Conservation (phyloP, 2,888 invertebrate species). For the Trachelus iudaicus region DNA sequence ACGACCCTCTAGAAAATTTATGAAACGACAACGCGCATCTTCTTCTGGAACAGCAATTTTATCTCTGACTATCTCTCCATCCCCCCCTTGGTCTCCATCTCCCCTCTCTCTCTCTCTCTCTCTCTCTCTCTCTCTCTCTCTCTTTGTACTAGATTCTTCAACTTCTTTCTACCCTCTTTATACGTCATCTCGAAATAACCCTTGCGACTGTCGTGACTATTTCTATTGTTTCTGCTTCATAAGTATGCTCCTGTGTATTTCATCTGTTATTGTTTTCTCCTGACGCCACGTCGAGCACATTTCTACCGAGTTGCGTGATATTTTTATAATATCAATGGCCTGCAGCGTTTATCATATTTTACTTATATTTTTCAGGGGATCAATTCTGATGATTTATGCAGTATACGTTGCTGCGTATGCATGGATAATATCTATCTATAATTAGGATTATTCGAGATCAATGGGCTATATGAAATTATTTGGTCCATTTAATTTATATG, state of each 20-base stretch:
- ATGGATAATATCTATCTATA: neutral
- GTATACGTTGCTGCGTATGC: neutral
- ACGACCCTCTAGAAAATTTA: conserved; percentile 37
- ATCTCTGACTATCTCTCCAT: neutral
- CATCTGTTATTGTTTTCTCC: neutral
- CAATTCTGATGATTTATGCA: neutral
- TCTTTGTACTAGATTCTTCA: neutral
- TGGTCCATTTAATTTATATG: neutral
- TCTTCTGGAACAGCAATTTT: neutral
- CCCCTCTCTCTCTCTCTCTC: neutral
- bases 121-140: neutral
- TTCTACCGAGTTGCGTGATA: neutral
- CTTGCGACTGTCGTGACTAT: neutral
- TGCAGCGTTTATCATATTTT: neutral
- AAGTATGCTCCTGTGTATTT: neutral
- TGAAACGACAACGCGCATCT: conserved; percentile 22
- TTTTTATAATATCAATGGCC: neutral
- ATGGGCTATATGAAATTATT: neutral
- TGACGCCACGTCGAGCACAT: neutral
- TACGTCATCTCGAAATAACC: neutral
- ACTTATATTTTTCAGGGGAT: neutral
- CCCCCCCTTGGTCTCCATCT: too few species aligned
- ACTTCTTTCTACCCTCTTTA: neutral
- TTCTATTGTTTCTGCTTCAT: neutral
- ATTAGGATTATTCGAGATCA: neutral